These are phyloP conservation scores for Thalassoma bifasciatum DNA, from an alignment of 2,113 vertebrate genomes.

Conservation along the genomic window DNA sequence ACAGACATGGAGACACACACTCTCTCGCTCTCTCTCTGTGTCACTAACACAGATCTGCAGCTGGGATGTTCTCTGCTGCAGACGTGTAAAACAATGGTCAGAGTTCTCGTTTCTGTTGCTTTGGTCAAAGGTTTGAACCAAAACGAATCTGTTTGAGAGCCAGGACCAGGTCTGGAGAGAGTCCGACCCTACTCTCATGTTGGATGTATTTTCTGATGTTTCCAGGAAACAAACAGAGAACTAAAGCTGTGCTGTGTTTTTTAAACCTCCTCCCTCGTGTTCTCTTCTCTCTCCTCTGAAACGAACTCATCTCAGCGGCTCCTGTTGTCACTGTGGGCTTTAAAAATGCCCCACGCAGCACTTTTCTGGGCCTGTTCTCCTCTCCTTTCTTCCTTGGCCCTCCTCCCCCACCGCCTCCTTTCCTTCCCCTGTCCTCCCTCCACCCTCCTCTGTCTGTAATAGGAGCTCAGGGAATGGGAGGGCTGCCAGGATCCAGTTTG, in stretches of 20 bases:
- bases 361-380: constrained; percentile 30
- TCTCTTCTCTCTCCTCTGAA: not conserved
- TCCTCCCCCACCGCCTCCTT: constrained; percentile 34
- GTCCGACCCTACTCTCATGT: no score
- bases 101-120: no score
- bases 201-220: constrained; percentile 18
- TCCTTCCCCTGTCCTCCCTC: constrained; percentile 42
- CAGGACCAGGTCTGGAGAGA: no score
- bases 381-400: constrained; percentile 28
- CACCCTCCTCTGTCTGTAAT: constrained; percentile 79
- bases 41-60: not conserved
- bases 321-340: constrained; percentile 55
- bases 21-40: no score
- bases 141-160: no score
- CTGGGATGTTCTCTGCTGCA: no score
- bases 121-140: no score
- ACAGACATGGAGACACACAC: constrained; percentile 15
- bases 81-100: no score
- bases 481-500: constrained; percentile 84
- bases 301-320: constrained; percentile 13
- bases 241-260: constrained; percentile 61
- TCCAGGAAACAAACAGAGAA: constrained; percentile 47
- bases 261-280: constrained; percentile 52
- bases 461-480: constrained; percentile 81
- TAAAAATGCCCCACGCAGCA: constrained; percentile 72